A percentile compares a stretch with the other conserved stretches of the same genome.
Evolutionary conservation across 2,888 invertebrate species (phyloP).

Genomic region (Ormyrus nitidulus): DNA sequence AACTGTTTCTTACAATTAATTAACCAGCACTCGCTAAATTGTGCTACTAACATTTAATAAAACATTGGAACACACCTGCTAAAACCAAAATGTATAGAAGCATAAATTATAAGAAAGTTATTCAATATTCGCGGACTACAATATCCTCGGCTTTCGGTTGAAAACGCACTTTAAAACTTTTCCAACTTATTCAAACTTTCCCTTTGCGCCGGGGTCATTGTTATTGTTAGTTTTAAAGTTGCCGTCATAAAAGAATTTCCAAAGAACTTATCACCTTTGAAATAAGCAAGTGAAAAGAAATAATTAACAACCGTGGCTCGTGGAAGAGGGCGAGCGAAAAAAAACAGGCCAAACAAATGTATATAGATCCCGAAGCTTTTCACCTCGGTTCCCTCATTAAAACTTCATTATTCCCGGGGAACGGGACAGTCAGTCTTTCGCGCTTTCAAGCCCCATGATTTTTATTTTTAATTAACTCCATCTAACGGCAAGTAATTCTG

Average conservation of each 20-base stretch:
- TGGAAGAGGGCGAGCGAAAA: conserved; percentile 5
- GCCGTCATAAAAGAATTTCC: background rate
- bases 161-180: too few relatives aligned
- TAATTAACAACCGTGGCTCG: background rate
- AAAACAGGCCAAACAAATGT: background rate
- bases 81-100: background rate
- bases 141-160: too few relatives aligned
- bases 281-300: background rate
- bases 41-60: too few relatives aligned
- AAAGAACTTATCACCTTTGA: background rate
- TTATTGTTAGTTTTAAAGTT: background rate
- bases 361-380: conserved; percentile 1
- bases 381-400: conserved; percentile 36
- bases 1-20: too few relatives aligned
- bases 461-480: conserved; percentile 50
- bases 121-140: background rate
- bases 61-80: too few relatives aligned
- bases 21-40: too few relatives aligned
- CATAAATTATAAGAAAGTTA: background rate
- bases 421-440: background rate
- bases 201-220: too few relatives aligned
- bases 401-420: conserved; percentile 43
- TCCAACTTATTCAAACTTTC: too few relatives aligned
- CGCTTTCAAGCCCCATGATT: conserved; percentile 25
- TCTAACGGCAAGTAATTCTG: conserved; percentile 9